Base-by-base conservation (phyloP, 2,113 vertebrate species). In the Glaucidium brasilianum region DNA sequence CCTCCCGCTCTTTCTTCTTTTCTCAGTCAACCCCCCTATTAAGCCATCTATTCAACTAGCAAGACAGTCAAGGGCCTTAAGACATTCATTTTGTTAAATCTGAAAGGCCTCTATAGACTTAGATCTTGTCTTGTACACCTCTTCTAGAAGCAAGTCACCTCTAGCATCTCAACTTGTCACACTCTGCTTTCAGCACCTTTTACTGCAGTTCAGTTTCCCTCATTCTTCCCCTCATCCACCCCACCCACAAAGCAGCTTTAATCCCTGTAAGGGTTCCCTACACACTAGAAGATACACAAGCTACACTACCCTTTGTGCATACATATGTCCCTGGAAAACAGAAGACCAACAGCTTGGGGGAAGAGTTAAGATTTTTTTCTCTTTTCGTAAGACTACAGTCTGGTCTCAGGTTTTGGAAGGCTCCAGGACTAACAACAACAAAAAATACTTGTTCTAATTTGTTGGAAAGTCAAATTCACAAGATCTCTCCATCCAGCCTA, bases 241-340 rank as follows among this genome's bases (percentile, higher is more conserved):
- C 25, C 49, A 72, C 6, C 10, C 2, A 1, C 1, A 5, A 35
- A 68, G 41, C 50, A 71, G 71, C 32, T 53, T 50, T 9, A 74
- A 75, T 17, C 39, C 64, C 74, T 18, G 12, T 9, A 71, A 53
- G 34, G 10, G 45, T 62, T 62, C 29, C 49, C 41, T 22, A 3
- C 15, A 15, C 34, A 6, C 18, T 7, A 7, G 14, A 62, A 72
- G 53, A 66, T 9, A 53, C 30, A 45, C 8, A 22, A 6, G 10
- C 29, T 53, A 30, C 17, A 3, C 41, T 39, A 74, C 63, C 26
- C n/a, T 91, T 64, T 23, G 3, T 25, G 32, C 16, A 37, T 9
- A 37, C 0, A 0, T 39, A 72, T 0, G 0, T 26, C 43, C 43
- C 56, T 22, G 11, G 34, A 74, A 86, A 91, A 67, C 12, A 56